These are phyloP conservation scores for Loriculus beryllinus DNA, from an alignment of 2,797 vertebrate genomes.

Conservation along the genomic window DNA sequence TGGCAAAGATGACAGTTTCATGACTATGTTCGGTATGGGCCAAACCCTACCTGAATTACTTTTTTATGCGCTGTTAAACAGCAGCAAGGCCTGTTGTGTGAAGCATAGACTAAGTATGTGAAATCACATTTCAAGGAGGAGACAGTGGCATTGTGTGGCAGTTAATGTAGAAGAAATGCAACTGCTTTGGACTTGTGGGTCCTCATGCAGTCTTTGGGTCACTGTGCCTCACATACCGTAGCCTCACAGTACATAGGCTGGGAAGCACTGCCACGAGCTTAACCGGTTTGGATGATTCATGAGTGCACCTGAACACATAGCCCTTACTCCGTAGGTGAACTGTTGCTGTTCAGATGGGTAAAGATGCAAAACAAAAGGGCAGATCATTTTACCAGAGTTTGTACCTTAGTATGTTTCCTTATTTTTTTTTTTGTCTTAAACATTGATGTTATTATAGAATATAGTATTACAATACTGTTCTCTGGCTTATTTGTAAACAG, in stretches of 20 bases:
- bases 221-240: rapidly evolving
- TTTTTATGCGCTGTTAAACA: not conserved
- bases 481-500: not conserved
- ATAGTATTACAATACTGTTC: not conserved
- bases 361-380: not conserved
- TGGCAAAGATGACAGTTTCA: not conserved
- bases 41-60: not conserved
- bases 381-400: not conserved
- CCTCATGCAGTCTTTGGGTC: not conserved
- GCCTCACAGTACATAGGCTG: not conserved
- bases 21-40: not conserved
- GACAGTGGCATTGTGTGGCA: not conserved
- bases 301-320: not conserved
- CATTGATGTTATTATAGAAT: not conserved
- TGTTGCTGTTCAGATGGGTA: not conserved
- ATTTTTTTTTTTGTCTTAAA: constrained; percentile 14
- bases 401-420: not conserved
- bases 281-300: not conserved
- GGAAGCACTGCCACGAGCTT: rapidly evolving
- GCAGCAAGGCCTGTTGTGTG: not conserved
- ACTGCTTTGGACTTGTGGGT: not conserved
- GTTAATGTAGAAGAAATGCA: not conserved
- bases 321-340: not conserved
- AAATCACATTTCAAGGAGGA: not conserved
- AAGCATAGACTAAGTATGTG: not conserved